Percentiles rank a stretch among this genome's conserved stretches.
Evolutionary conservation across 2,113 vertebrate genomes (phyloP).

Genomic region (Hippoglossus stenolepis): DNA sequence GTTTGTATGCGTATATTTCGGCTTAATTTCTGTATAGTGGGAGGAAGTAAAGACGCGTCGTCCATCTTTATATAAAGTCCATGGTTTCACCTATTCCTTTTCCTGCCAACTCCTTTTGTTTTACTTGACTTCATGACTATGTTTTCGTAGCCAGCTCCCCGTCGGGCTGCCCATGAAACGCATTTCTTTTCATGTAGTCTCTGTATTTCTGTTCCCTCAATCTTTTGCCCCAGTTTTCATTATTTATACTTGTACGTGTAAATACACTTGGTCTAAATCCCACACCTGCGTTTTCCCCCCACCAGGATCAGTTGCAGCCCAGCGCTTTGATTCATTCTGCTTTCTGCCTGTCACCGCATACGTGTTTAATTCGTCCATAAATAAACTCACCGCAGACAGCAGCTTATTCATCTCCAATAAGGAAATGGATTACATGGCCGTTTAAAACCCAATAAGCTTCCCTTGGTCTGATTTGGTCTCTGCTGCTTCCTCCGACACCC

Average conservation of each 20-base stretch:
- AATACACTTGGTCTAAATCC: neutral
- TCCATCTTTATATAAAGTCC: too few species aligned
- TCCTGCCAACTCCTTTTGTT: neutral
- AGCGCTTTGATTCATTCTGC: constrained; percentile 24
- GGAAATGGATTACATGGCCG: constrained; percentile 73
- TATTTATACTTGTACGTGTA: neutral
- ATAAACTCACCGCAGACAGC: constrained; percentile 55
- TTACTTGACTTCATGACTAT: neutral
- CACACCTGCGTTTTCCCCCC: neutral
- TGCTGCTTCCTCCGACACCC: constrained; percentile 55
- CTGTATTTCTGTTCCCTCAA: neutral
- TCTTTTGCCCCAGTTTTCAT: neutral
- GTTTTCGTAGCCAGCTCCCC: neutral
- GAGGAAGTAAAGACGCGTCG: too few species aligned
- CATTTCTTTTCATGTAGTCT: neutral
- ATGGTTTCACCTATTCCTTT: neutral
- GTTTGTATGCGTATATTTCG: too few species aligned
- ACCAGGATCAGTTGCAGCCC: neutral
- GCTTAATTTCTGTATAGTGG: too few species aligned
- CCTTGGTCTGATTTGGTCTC: constrained; percentile 37
- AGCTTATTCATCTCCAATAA: constrained; percentile 75
- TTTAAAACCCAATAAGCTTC: constrained; percentile 79
- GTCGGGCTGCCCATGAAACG: too few species aligned
- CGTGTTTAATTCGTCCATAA: constrained; percentile 69
- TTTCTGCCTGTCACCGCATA: constrained; percentile 32